Base-by-base conservation (phyloP, 2,797 vertebrate species). In the Tenualosa ilisha region DNA sequence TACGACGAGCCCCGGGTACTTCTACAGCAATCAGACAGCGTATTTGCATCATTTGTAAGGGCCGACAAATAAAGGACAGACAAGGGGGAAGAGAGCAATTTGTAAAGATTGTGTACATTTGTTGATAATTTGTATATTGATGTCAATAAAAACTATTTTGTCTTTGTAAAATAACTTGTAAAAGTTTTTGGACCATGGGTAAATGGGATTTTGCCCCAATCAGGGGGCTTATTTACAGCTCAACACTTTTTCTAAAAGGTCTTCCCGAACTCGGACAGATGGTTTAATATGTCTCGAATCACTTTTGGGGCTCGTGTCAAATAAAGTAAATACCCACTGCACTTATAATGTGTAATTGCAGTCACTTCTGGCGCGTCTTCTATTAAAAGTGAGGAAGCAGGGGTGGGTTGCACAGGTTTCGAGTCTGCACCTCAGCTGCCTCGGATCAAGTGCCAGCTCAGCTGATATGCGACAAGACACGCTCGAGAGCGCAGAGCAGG, bases 41-140 rank as follows among this genome's bases (percentile, higher is more conserved):
- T 98, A 89, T 99, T 99, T 84, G 96, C 97, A 89, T 98, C 98
- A 88, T 99, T 99, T 17, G 98, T 99, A 82, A 95, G 93, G 85
- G 98, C 98, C 13, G 98, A 99, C 95, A 99, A 99, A 91, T 99
- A 50, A 89, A 9, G 8, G 37, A 72, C 26, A 5, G 26, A 20
- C 31, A 2, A 5, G 7, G 31, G 40, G 15, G 26, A 37, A 72
- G 72, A 79, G 17, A 46, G 6, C 40, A 46, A 6, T 79, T 75
- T 46, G 24, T 43, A 46, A 79, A 79, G 72, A 79, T 46, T 46
- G 40, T 79, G 72, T 79, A 79, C 3, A 72, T 72, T 37, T 72
- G 65, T 89, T 89, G 91, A 92, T 94, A 92, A 88, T 91, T 91
- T 92, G 86, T 87, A 91, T 86, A 89, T 94, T 79, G 40, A 2